Base-by-base conservation (phyloP, 2,888 invertebrate species). In the Agrilus cyanescens region DNA sequence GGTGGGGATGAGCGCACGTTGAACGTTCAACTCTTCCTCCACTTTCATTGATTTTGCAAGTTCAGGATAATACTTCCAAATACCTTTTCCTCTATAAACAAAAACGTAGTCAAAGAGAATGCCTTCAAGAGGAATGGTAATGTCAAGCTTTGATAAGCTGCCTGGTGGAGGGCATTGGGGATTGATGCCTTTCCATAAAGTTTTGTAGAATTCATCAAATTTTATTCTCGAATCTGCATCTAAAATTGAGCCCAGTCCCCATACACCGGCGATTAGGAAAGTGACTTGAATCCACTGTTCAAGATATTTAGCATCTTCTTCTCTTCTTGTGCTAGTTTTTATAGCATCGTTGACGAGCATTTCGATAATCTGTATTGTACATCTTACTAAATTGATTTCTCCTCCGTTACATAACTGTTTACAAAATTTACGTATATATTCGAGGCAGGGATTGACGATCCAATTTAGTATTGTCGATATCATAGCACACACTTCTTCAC, bases 51-150 rank as follows among this genome's bases (percentile, higher is more conserved):
- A 58, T 57, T 75, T 77, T 0, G 86, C 78, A 38, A 82, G 60
- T 43, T 94, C 93, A 2, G 78, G 78, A 83, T 88, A 93, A 40
- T 79, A 79, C 58, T 85, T 85, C 94, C 94, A 95, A 38, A 73
- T 73, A 0, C 94, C 94, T 62, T 87, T 84, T 33, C 80, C 78
- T 63, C 84, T 86, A 46, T 56, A 66, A 18, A 82, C 73, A 58
- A 85, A 95, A 54, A 75, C 76, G 63, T 85, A 86, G 61, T 95
- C 94, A 52, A 84, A 80, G 6, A 94, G 66, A 39, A 78, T 63
- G 0, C 88, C 86, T 45, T 90, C 91, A 0, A 67, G 51, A 0
- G 95, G 94, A 48, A 86, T 69, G 0, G 80, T 72, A 2, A 87
- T 74, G 50, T 90, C 84, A 38, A 85, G 59, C 57, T 83, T 81